Conservation (phyloP, 2,113 vertebrate species). For the Probosciger aterrimus region DNA sequence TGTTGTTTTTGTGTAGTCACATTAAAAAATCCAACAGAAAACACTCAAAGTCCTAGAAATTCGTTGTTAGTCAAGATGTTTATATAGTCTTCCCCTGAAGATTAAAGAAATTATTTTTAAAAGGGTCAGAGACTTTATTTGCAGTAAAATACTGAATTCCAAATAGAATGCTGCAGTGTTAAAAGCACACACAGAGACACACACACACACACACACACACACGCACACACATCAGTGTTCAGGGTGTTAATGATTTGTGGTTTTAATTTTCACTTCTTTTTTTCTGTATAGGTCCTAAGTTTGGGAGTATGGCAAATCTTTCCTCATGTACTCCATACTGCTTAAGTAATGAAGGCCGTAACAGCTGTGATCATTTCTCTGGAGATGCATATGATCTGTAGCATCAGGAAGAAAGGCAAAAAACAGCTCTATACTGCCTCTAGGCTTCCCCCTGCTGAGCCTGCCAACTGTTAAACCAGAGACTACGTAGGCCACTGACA, state of each 20-base stretch:
- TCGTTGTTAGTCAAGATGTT: conserved; percentile 10
- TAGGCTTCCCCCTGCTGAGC: background rate
- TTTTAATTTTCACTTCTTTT: background rate
- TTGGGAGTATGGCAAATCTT: background rate
- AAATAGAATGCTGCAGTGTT: background rate
- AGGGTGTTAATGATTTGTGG: background rate
- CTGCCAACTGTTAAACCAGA: background rate
- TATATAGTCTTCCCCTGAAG: background rate
- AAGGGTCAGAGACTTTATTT: background rate
- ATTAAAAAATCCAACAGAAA: background rate
- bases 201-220: background rate
- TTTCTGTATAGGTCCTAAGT: background rate
- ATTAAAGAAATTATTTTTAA: conserved; percentile 30
- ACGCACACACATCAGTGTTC: background rate
- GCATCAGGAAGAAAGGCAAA: background rate
- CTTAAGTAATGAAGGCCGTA: background rate
- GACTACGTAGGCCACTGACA: background rate
- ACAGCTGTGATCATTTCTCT: background rate
- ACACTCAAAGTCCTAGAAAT: conserved; percentile 6
- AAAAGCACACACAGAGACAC: background rate
- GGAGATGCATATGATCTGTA: background rate
- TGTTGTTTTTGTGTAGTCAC: background rate
- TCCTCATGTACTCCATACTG: background rate
- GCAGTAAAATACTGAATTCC: background rate
- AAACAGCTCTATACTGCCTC: background rate